Base-by-base conservation (phyloP, 2,888 invertebrate genomes). In the Plebejus anna region DNA sequence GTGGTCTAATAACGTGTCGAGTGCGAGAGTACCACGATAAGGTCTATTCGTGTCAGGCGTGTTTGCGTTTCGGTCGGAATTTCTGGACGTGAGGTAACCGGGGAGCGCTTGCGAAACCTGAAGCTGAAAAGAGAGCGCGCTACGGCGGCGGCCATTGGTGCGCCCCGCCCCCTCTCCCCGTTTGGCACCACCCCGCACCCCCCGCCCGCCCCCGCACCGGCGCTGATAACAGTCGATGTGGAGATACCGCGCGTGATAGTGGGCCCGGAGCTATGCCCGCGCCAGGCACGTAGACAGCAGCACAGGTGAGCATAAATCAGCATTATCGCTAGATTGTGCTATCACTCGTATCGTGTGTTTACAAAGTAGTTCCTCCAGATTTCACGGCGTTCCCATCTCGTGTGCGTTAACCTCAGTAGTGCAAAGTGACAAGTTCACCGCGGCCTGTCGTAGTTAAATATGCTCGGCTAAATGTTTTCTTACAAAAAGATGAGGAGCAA, bases 241-340 rank as follows among this genome's bases (percentile, higher is more conserved):
- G 78, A 79, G 81, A 83, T 80, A 80, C 81, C 79, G 81, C 80
- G 82, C 81, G 82, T 82, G 82, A 82, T 82, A 81, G 82, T 82
- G 83, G 80, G 79, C 79, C 72, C 80, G 80, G 76, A 73, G 82
- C 81, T 79, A 82, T 80, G 82, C 79, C 75, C 75, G 73, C 79
- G 80, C 80, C 77, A 77, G 77, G 75, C 73, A 55, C 76, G 28
- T 66, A 70, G 76, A 78, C 66, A 70, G 59, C 76, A 76, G 28
- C 76, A 61, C 32, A 72, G 66, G 66, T 66, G 32, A 66, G 66
- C 13, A 66, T 32, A 66, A 32, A 66, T 36, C 66, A 28, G 28
- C 42, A 47, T 22, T 51, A 51, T 73, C 73, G 77, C 75, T 76
- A 76, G 70, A 78, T 75, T 77, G 71, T 76, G 75, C 76, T 77